Evolutionary conservation across 2,888 invertebrate genomes (phyloP).

Genomic region (Oscheius sp.): DNA sequence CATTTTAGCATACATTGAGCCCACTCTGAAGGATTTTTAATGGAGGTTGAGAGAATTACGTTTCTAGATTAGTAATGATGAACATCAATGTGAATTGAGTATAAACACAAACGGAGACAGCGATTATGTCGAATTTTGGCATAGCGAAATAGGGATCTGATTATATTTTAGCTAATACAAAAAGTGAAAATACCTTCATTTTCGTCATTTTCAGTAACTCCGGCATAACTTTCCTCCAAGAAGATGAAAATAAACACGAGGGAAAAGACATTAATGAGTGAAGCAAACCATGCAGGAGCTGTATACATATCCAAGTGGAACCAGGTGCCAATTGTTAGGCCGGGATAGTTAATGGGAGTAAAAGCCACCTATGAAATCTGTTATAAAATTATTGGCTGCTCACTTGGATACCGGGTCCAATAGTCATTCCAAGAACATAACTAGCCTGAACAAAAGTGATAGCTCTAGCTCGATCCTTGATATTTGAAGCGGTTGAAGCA

Average conservation of each 20-base stretch:
- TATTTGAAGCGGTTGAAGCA: constrained; percentile 45
- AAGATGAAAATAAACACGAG: constrained; percentile 50
- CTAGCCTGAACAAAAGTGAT: constrained; percentile 53
- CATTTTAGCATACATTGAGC: constrained; percentile 48
- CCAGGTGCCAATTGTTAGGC: constrained; percentile 18
- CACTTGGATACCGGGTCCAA: constrained; percentile 54
- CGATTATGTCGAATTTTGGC: constrained; percentile 45
- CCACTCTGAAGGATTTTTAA: constrained; percentile 44
- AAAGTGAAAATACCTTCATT: constrained; percentile 31
- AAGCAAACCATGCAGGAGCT: constrained; percentile 58
- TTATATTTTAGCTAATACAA: background rate
- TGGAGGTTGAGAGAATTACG: constrained; percentile 33
- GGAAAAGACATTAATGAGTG: constrained; percentile 46
- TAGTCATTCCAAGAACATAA: constrained; percentile 52
- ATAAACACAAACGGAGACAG: constrained; percentile 48
- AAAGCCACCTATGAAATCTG: constrained; percentile 49
- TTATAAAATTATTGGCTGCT: background rate
- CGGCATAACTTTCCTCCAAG: constrained; percentile 47
- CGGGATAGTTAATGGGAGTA: constrained; percentile 56
- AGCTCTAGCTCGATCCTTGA: constrained; percentile 47
- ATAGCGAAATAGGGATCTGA: constrained; percentile 49
- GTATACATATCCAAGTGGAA: constrained; percentile 60
- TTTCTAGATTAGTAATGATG: constrained; percentile 54
- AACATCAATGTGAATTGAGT: constrained; percentile 55
- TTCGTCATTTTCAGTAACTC: constrained; percentile 39